Percentiles rank a stretch among this genome's conserved stretches.
Evolutionary conservation across 2,113 vertebrate species (phyloP).

Genomic region (Atrichornis clamosus): DNA sequence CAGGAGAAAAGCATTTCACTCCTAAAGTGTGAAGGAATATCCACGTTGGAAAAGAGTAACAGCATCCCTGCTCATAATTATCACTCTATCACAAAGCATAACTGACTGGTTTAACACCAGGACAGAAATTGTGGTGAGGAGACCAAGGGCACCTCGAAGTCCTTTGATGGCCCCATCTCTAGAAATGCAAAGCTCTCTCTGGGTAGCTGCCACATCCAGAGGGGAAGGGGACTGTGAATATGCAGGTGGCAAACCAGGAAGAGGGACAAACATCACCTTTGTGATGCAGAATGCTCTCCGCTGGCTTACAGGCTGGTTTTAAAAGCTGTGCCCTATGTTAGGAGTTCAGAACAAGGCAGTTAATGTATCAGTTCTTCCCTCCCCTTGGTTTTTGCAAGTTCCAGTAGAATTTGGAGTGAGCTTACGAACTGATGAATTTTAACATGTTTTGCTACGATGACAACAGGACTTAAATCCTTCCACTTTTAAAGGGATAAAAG

Average conservation of each 20-base stretch:
- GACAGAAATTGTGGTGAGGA: neutral
- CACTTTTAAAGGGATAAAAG: neutral
- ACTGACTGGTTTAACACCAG: neutral
- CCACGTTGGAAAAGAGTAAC: neutral
- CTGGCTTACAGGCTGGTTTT: neutral
- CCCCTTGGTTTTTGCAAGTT: neutral
- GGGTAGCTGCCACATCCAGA: neutral
- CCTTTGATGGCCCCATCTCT: constrained; percentile 18
- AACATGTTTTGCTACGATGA: neutral
- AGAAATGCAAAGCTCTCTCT: constrained; percentile 28
- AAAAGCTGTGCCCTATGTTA: constrained; percentile 41
- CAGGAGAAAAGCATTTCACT: neutral
- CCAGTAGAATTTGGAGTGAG: neutral
- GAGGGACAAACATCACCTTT: constrained; percentile 10
- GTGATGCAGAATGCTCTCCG: constrained; percentile 13
- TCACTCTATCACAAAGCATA: neutral
- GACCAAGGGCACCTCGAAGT: neutral
- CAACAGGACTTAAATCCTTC: neutral
- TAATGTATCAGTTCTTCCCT: neutral
- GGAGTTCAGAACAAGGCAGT: constrained; percentile 11
- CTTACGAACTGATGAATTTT: neutral
- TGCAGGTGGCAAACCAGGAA: constrained; percentile 4
- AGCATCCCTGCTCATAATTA: neutral
- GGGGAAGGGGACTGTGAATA: constrained; percentile 39
- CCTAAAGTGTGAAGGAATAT: neutral